phyloP scores from a whole-genome alignment of 2,888 invertebrate genomes.

The Caenorhabditis becei region DNA sequence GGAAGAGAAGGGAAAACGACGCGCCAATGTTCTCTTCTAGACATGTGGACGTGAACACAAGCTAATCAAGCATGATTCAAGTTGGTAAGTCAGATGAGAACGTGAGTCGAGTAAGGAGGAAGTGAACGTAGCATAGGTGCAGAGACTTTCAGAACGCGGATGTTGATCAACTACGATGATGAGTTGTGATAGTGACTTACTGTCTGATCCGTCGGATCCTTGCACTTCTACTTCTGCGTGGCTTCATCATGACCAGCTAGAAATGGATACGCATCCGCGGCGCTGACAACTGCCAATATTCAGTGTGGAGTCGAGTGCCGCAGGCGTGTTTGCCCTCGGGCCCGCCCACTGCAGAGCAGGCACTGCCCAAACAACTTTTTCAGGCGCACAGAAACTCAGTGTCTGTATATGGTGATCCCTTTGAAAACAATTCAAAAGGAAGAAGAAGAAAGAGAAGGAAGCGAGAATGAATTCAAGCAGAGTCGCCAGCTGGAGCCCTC shows the following conservation, averaged over 20 bases:
- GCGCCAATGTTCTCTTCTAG: not conserved
- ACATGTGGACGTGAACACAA: not conserved
- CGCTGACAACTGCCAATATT: conserved; percentile 58
- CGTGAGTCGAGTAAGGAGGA: not conserved
- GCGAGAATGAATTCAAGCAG: conserved; percentile 1
- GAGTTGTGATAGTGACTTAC: conserved; percentile 37
- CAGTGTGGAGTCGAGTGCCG: conserved; percentile 59
- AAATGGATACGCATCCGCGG: conserved; percentile 56
- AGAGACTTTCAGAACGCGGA: not conserved
- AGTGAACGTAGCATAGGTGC: not conserved
- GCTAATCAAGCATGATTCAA: conserved; percentile 11
- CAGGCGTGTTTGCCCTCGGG: conserved; percentile 59
- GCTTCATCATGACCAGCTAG: conserved; percentile 51
- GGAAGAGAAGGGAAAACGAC: not conserved
- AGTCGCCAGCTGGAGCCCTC: conserved; percentile 3
- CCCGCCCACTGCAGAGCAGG: conserved; percentile 58
- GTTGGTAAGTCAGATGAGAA: not conserved
- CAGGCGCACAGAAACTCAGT: conserved; percentile 31
- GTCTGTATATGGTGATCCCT: conserved; percentile 30
- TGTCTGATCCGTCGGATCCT: conserved; percentile 47
- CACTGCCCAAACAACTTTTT: conserved; percentile 54
- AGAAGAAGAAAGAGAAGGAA: not conserved
- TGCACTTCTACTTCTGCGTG: conserved; percentile 57
- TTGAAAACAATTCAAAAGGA: conserved; percentile 7
- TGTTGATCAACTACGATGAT: no score